Percentiles rank a stretch among this genome's conserved stretches.
Evolutionary conservation across 2,113 vertebrate genomes (phyloP).

Genomic region (Propithecus coquereli): DNA sequence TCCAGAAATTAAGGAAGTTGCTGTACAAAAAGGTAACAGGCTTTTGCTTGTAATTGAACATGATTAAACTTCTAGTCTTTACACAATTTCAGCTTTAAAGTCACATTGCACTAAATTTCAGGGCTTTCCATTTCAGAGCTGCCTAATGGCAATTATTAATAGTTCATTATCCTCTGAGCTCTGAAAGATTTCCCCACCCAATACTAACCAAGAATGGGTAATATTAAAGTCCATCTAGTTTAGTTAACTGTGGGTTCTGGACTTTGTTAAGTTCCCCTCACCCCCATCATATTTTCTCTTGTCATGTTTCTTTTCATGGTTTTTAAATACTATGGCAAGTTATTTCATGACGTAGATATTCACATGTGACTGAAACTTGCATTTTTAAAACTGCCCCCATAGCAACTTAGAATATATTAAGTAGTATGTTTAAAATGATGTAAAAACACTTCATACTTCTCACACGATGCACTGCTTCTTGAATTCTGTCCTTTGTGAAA

Average conservation of each 20-base stretch:
- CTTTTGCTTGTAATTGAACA: neutral
- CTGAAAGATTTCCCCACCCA: neutral
- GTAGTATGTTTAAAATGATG: neutral
- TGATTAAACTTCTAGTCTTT: neutral
- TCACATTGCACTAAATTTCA: neutral
- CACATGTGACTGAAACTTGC: neutral
- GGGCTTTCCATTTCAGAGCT: neutral
- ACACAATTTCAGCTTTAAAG: conserved; percentile 28
- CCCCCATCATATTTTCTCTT: neutral
- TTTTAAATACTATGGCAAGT: neutral
- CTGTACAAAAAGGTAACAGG: neutral
- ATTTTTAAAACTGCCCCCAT: neutral
- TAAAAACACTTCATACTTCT: neutral
- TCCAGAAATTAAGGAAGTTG: neutral
- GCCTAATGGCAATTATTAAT: neutral
- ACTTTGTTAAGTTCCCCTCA: neutral
- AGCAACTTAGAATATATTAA: neutral
- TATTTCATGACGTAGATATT: neutral
- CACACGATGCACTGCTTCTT: neutral
- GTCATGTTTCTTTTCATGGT: neutral
- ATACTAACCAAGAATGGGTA: neutral
- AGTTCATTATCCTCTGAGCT: neutral
- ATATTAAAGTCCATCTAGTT: neutral
- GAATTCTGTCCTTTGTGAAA: neutral
- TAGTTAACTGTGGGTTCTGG: neutral